A percentile compares a stretch with the other conserved stretches of the same genome.
These are phyloP conservation scores for Sebastiscus albofasciatus DNA, from an alignment of 2,797 vertebrate species.

Conservation along the genomic window DNA sequence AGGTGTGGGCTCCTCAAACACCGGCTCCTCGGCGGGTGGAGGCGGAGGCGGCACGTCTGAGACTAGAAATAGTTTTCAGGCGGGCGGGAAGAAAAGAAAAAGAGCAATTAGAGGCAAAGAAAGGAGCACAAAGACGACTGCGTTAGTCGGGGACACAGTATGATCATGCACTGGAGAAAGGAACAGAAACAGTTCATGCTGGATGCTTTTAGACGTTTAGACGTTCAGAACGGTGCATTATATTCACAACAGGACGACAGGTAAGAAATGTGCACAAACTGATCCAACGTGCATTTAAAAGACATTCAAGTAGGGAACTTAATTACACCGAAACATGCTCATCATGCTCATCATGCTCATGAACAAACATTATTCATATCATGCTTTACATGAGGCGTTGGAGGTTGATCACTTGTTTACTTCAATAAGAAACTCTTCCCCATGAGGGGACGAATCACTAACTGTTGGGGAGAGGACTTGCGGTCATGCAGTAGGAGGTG, in stretches of 20 bases:
- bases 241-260: neutral
- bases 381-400: slow-evolving; percentile 1
- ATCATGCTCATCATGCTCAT: neutral
- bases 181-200: neutral
- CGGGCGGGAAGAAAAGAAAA: neutral
- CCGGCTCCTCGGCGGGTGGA: slow-evolving; percentile 88
- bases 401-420: neutral
- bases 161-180: slow-evolving; percentile 19
- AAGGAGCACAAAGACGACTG: neutral
- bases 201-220: neutral
- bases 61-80: slow-evolving; percentile 78
- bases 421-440: neutral
- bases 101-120: neutral
- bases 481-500: slow-evolving; percentile 48
- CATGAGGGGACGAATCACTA: neutral
- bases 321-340: neutral
- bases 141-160: neutral
- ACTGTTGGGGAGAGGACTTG: neutral
- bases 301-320: neutral
- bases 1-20: slow-evolving; percentile 92
- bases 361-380: neutral
- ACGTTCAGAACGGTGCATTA: rapidly evolving
- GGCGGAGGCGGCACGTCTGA: slow-evolving; percentile 94
- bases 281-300: neutral
- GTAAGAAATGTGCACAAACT: neutral